Base-by-base conservation (phyloP, 2,113 vertebrate species). In the Oreochromis aureus region DNA sequence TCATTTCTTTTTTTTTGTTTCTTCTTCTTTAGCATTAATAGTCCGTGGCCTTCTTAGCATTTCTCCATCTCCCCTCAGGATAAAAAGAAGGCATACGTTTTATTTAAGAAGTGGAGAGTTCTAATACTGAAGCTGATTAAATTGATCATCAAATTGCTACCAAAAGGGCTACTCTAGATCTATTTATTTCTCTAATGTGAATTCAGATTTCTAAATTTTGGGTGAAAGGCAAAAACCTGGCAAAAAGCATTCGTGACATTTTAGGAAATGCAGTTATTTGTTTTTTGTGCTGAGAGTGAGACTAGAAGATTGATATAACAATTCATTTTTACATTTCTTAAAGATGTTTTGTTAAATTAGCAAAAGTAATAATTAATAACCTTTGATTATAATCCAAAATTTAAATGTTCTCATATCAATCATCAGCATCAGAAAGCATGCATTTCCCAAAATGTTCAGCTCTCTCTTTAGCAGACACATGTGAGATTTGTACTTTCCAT, bases 81-180 rank as follows among this genome's bases (percentile, higher is more conserved):
- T 80, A 83, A 88, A 89, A 88, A 81, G 54, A 84, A 85, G 82
- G 81, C 86, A 84, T 82, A 80, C 51, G 19, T 79, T 89, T 83
- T 53, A 24, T 24, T 55, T 87, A 27, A 86, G 86, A 86, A 54
- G 30, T 63, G 44, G 19, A 46, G 32, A 24, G 76, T 54, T 85
- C 30, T 55, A 66, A 63, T 51, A 82, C 22, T 30, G n/a, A 80
- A 78, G 32, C 24, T 41, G 18, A 80, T 73, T 87, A 59, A 66
- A 87, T 6, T 73, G 9, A 79, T 84, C 16, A 30, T 41, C 48
- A 36, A 78, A 81, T 30, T 53, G 15, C 87, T 88, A 87, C 53
- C 13, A 46, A 59, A 59, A 55, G 18, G 39, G 27, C 56, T 84
- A 87, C 22, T 24, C 71, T 85, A 88, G 1, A 10, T n/a, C 59